phyloP scores from a whole-genome alignment of 2,888 invertebrate genomes.

The Metallyticus violacea region DNA sequence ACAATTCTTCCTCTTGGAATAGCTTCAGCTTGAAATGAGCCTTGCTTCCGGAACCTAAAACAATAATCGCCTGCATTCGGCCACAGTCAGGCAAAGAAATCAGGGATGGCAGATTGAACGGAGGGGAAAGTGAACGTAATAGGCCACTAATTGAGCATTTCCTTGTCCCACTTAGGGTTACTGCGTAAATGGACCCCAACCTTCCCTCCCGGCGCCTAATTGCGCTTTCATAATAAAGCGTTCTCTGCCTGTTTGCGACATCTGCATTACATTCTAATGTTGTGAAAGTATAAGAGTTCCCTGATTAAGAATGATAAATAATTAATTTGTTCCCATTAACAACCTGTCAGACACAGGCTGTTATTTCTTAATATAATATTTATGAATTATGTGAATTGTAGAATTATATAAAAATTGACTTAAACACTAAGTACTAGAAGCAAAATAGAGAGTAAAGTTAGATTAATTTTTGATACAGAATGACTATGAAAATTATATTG shows the following conservation, averaged over 20 bases:
- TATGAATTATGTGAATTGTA: too few species aligned
- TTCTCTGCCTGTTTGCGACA: background rate
- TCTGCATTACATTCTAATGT: background rate
- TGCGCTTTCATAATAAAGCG: background rate
- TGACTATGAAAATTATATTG: too few species aligned
- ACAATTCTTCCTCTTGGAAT: too few species aligned
- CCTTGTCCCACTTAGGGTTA: background rate
- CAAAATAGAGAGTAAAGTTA: too few species aligned
- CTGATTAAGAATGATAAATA: background rate
- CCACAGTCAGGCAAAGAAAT: background rate
- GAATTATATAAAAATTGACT: too few species aligned
- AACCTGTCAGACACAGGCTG: too few species aligned
- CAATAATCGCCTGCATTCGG: background rate
- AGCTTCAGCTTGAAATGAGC: background rate
- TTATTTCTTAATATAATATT: too few species aligned
- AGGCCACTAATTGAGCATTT: background rate
- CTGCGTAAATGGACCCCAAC: background rate
- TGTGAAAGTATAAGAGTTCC: too few species aligned
- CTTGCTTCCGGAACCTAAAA: background rate
- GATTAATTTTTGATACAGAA: too few species aligned
- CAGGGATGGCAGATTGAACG: background rate
- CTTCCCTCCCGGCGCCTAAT: background rate
- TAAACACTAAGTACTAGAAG: too few species aligned
- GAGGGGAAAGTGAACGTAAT: background rate
- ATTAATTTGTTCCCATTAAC: background rate